These are phyloP conservation scores for Macaria notata DNA, from an alignment of 2,888 invertebrate species.

Conservation along the genomic window DNA sequence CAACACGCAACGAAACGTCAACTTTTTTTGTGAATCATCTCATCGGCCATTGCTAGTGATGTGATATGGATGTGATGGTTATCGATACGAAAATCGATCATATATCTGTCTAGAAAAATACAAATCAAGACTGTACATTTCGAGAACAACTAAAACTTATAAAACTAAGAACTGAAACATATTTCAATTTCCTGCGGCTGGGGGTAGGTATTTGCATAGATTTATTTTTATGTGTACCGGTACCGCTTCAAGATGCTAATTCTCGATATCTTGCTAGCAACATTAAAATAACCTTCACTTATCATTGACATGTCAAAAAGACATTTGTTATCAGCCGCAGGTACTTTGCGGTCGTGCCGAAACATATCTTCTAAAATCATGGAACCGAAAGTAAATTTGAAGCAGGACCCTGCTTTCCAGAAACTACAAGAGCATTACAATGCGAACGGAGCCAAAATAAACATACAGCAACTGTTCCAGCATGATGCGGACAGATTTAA, in stretches of 20 bases:
- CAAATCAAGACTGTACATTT: no score
- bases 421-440: constrained; percentile 89
- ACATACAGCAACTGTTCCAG: constrained; percentile 92
- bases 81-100: no score
- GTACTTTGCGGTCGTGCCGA: constrained; percentile 44
- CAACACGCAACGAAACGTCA: constrained; percentile 22
- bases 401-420: constrained; percentile 86
- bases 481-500: constrained; percentile 91
- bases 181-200: no score
- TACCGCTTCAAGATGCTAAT: no score
- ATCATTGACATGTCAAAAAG: constrained; percentile 77
- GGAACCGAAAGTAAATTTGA: constrained; percentile 71
- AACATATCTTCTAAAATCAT: constrained; percentile 51
- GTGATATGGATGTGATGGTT: no score
- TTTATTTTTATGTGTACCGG: no score
- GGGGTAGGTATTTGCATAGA: no score
- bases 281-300: constrained; percentile 63
- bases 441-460: constrained; percentile 86
- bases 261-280: no score
- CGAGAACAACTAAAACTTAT: no score
- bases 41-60: background rate
- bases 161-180: no score
- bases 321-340: constrained; percentile 67
- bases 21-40: constrained; percentile 38
- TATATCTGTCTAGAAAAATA: no score